Evolutionary conservation across 2,113 vertebrate species (phyloP).

Genomic region (Holacanthus passer): DNA sequence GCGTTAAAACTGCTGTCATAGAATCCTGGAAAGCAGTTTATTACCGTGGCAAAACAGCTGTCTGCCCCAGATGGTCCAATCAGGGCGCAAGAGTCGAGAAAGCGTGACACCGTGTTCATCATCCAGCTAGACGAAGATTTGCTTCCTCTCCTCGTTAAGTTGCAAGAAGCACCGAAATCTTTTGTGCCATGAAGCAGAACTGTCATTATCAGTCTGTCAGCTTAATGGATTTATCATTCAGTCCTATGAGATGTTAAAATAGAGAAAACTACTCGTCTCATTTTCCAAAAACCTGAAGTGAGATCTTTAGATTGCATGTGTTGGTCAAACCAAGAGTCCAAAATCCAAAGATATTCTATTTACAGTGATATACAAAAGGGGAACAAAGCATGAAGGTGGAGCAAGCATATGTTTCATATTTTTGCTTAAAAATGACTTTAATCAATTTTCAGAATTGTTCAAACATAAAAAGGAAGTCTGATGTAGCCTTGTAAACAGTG

Average conservation of each 20-base stretch:
- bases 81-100: slow-evolving; percentile 7
- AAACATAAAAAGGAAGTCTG: not conserved
- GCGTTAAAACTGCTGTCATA: slow-evolving; percentile 70
- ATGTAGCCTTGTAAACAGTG: too few species aligned
- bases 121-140: slow-evolving; percentile 22
- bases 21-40: slow-evolving; percentile 71
- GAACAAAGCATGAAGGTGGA: not conserved
- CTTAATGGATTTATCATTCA: not conserved
- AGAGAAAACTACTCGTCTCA: not conserved
- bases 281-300: not conserved
- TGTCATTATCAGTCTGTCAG: not conserved
- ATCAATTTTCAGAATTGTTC: not conserved
- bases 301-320: not conserved
- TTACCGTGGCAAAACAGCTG: slow-evolving; percentile 77
- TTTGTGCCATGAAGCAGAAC: not conserved
- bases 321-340: not conserved
- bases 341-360: not conserved
- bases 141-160: slow-evolving; percentile 4
- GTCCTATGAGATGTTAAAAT: not conserved
- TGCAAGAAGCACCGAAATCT: not conserved
- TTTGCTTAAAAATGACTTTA: not conserved
- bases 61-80: slow-evolving; percentile 53
- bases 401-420: not conserved
- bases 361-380: not conserved
- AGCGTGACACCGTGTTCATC: slow-evolving; percentile 58